Evolutionary conservation across 2,888 invertebrate species (phyloP).

Genomic region (Mylabris sibirica): DNA sequence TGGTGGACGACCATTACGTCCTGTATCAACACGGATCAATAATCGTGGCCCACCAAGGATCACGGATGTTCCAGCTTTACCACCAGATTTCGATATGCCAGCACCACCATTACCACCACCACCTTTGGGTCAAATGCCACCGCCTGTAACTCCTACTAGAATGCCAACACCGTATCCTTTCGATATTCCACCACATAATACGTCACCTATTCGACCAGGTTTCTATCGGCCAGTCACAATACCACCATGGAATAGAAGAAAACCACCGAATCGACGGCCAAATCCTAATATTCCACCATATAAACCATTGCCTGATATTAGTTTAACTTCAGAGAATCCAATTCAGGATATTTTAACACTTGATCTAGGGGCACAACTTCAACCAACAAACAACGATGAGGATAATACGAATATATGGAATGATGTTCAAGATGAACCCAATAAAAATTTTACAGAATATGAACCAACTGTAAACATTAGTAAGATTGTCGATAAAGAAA

Average conservation of each 20-base stretch:
- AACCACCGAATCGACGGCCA: slow-evolving; percentile 59
- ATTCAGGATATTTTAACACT: slow-evolving; percentile 57
- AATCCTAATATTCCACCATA: slow-evolving; percentile 71
- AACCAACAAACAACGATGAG: slow-evolving; percentile 44
- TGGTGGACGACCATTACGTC: slow-evolving; percentile 69
- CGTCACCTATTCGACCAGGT: slow-evolving; percentile 66
- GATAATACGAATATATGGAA: slow-evolving; percentile 51
- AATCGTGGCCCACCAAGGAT: slow-evolving; percentile 89
- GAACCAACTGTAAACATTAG: slow-evolving; percentile 45
- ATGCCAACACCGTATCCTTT: slow-evolving; percentile 78
- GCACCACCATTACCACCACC: slow-evolving; percentile 62
- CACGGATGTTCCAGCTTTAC: slow-evolving; percentile 76
- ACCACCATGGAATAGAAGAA: slow-evolving; percentile 69
- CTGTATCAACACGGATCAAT: slow-evolving; percentile 81
- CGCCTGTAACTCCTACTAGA: slow-evolving; percentile 63
- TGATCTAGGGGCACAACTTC: slow-evolving; percentile 54
- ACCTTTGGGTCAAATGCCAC: slow-evolving; percentile 60
- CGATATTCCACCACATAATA: slow-evolving; percentile 70
- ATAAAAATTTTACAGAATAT: slow-evolving; percentile 47
- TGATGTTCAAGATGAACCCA: slow-evolving; percentile 52
- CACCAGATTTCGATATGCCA: slow-evolving; percentile 71
- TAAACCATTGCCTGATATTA: slow-evolving; percentile 65
- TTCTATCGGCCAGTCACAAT: slow-evolving; percentile 64
- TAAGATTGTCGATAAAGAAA: slow-evolving; percentile 44
- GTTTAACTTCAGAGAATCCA: slow-evolving; percentile 57